These are phyloP conservation scores for Leptinotarsa defecta DNA, from an alignment of 1,140 invertebrate genomes.

Conservation along the genomic window DNA sequence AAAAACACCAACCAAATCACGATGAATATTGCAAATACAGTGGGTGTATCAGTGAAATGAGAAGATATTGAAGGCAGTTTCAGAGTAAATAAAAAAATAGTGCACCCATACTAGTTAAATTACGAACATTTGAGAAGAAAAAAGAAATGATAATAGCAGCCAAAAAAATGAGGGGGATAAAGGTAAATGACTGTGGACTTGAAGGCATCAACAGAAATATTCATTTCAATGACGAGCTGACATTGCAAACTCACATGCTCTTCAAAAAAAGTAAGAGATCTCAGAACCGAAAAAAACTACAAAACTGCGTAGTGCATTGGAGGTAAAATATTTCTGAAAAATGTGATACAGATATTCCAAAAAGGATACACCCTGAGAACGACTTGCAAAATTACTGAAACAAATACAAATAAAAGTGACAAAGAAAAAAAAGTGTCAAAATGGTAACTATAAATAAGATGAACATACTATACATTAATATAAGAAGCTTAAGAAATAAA, in stretches of 20 bases:
- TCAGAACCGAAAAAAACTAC: too few relatives aligned
- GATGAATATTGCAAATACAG: too few relatives aligned
- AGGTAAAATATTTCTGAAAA: too few relatives aligned
- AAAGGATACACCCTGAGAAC: too few relatives aligned
- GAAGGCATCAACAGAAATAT: background rate
- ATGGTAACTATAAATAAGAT: background rate
- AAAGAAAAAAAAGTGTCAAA: background rate
- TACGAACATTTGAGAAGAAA: background rate
- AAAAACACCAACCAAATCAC: background rate
- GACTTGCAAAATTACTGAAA: too few relatives aligned
- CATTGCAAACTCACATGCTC: background rate
- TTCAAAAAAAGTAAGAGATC: too few relatives aligned
- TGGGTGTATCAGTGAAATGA: background rate
- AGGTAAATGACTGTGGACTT: background rate
- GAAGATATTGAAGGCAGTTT: background rate
- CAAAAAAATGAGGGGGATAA: background rate
- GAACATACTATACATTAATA: conserved; percentile 8
- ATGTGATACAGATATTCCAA: too few relatives aligned
- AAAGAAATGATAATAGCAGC: background rate
- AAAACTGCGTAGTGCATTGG: too few relatives aligned
- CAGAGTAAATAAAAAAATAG: too few relatives aligned
- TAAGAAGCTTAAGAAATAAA: background rate
- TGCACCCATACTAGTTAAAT: background rate
- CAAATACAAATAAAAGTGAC: background rate
- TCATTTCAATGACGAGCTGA: background rate